A percentile compares a stretch with the other conserved stretches of the same genome.
Evolutionary conservation across 2,888 invertebrate genomes (phyloP).

Genomic region (Eupithecia tripunctaria): DNA sequence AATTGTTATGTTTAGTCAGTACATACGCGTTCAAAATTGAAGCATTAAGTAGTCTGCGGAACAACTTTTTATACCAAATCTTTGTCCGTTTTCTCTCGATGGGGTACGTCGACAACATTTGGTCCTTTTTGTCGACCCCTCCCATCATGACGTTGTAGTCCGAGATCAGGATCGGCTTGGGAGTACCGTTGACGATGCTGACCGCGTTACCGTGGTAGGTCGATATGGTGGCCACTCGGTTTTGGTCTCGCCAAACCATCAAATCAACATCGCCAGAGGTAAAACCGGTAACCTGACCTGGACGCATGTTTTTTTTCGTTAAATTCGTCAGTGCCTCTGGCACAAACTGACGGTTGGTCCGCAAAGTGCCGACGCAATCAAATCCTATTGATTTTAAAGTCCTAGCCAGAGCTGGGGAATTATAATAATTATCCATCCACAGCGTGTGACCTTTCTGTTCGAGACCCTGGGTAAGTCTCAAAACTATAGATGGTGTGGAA

Average conservation of each 20-base stretch:
- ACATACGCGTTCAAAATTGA: no score
- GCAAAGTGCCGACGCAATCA: no score
- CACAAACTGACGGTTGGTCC: no score
- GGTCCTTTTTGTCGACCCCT: conserved; percentile 20
- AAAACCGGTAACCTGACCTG: no score
- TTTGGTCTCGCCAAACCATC: not conserved
- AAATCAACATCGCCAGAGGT: no score
- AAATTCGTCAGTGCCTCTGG: no score
- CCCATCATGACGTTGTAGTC: conserved; percentile 13
- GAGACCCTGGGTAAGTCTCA: conserved; percentile 33
- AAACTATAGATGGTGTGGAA: conserved; percentile 22
- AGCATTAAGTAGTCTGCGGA: no score
- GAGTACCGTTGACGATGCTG: conserved; percentile 6
- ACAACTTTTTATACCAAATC: no score
- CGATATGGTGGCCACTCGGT: conserved; percentile 7
- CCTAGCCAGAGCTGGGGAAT: no score
- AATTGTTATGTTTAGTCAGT: no score
- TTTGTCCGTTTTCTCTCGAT: conserved; percentile 20
- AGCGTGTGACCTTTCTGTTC: conserved; percentile 38
- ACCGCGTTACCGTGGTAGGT: conserved; percentile 18
- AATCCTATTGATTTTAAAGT: no score
- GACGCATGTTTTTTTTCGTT: no score
- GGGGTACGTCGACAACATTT: conserved; percentile 23
- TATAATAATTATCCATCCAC: conserved; percentile 34
- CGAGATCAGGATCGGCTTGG: conserved; percentile 2